Evolutionary conservation across 2,888 invertebrate genomes (phyloP).

Genomic region (Plutella xylostella): DNA sequence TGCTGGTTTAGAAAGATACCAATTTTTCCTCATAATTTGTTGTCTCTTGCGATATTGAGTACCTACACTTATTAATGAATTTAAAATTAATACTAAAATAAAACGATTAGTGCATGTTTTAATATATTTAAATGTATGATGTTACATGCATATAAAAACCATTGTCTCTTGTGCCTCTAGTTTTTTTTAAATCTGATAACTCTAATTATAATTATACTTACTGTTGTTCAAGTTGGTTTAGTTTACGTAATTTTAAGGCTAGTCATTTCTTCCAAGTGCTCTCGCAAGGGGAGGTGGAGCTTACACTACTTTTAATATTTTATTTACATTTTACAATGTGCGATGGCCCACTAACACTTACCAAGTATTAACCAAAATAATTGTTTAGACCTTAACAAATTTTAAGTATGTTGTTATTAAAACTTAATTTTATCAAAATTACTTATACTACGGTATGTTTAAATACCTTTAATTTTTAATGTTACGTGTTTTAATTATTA

Average conservation of each 20-base stretch:
- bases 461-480: conserved; percentile 38
- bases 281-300: too few species aligned
- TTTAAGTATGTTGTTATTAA: conserved; percentile 56
- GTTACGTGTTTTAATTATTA: conserved; percentile 29
- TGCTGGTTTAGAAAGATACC: too few species aligned
- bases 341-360: conserved; percentile 18
- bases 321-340: conserved; percentile 4
- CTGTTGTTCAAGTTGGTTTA: conserved; percentile 7
- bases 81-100: too few species aligned
- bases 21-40: too few species aligned
- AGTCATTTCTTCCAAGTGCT: conserved; percentile 30
- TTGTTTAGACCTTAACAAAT: conserved; percentile 59
- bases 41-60: too few species aligned
- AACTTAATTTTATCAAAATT: conserved; percentile 44
- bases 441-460: conserved; percentile 35
- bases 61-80: too few species aligned
- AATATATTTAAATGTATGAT: conserved; percentile 18
- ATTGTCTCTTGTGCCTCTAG: conserved; percentile 25
- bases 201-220: not conserved
- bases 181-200: conserved; percentile 6
- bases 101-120: too few species aligned
- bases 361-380: conserved; percentile 58
- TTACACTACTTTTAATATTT: conserved; percentile 28
- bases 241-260: conserved; percentile 24
- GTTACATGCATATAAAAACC: conserved; percentile 23